phyloP scores from a whole-genome alignment of 2,888 invertebrate species.

The Acanthacorydalis orientalis region DNA sequence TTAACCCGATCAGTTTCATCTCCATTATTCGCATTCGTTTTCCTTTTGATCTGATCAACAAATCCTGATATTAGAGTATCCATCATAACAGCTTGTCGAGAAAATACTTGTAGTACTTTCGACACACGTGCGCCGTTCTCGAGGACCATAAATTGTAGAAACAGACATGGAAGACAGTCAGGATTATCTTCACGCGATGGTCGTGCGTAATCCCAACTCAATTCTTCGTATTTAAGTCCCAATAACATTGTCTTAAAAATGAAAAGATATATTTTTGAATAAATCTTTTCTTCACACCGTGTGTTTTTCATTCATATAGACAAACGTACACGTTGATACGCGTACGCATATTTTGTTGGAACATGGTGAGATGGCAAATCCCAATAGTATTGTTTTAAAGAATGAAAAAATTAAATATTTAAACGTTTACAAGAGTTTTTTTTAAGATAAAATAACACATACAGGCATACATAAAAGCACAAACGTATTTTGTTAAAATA shows the following conservation, averaged over 20 bases:
- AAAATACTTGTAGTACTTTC: constrained; percentile 61
- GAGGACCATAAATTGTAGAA: constrained; percentile 73
- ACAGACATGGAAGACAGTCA: constrained; percentile 81
- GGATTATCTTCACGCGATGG: constrained; percentile 69
- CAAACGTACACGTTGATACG: constrained; percentile 6
- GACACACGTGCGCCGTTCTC: constrained; percentile 62
- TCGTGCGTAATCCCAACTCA: constrained; percentile 86
- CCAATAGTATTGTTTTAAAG: too few species aligned
- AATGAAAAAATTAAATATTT: too few species aligned
- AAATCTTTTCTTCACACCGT: background rate
- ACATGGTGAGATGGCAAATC: too few species aligned
- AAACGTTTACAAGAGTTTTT: background rate
- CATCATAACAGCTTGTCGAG: constrained; percentile 69
- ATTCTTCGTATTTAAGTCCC: constrained; percentile 72
- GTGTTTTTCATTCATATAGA: background rate
- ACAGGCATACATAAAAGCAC: background rate
- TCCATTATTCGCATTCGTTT: constrained; percentile 17
- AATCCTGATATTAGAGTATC: constrained; percentile 71
- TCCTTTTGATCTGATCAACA: constrained; percentile 52
- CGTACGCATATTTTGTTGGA: too few species aligned
- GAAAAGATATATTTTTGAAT: background rate
- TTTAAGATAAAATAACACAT: background rate
- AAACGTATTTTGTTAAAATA: constrained; percentile 2
- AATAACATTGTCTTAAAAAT: constrained; percentile 55
- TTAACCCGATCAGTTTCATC: constrained; percentile 28